phyloP scores from a whole-genome alignment of 2,888 invertebrate genomes.

The Eupelmus urozonus region DNA sequence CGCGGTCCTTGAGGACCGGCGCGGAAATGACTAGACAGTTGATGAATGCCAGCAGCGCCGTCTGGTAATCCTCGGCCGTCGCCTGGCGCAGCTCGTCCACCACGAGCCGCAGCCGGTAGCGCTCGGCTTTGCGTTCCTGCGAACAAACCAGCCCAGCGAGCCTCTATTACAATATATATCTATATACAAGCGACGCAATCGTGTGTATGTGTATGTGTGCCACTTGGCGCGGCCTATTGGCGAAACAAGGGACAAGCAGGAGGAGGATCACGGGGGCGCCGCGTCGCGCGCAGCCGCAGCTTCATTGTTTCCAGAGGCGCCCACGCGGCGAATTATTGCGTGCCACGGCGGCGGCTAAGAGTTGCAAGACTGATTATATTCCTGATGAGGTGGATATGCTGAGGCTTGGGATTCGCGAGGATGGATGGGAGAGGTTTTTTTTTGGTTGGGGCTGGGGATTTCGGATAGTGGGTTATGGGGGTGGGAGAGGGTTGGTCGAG shows the following conservation, averaged over 20 bases:
- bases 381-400: no score
- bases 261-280: background rate
- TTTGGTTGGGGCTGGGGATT: no score
- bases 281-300: no score
- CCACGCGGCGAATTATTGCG: slow-evolving; percentile 3
- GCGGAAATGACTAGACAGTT: slow-evolving; percentile 97
- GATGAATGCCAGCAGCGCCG: slow-evolving; percentile 94
- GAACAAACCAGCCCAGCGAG: background rate
- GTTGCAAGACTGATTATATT: no score
- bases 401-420: no score
- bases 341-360: background rate
- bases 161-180: no score
- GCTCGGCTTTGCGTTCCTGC: slow-evolving; percentile 90
- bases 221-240: no score
- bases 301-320: background rate
- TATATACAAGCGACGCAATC: no score
- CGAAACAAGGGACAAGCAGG: background rate
- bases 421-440: no score
- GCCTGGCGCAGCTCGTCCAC: slow-evolving; percentile 92
- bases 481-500: no score
- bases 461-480: no score
- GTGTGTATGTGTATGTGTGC: no score
- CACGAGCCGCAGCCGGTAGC: slow-evolving; percentile 93
- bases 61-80: slow-evolving; percentile 91
- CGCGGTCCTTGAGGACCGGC: slow-evolving; percentile 90